Percentiles rank a stretch among this genome's conserved stretches.
Evolutionary conservation across 2,888 invertebrate genomes (phyloP).

Genomic region (Amphipoea lucens): DNA sequence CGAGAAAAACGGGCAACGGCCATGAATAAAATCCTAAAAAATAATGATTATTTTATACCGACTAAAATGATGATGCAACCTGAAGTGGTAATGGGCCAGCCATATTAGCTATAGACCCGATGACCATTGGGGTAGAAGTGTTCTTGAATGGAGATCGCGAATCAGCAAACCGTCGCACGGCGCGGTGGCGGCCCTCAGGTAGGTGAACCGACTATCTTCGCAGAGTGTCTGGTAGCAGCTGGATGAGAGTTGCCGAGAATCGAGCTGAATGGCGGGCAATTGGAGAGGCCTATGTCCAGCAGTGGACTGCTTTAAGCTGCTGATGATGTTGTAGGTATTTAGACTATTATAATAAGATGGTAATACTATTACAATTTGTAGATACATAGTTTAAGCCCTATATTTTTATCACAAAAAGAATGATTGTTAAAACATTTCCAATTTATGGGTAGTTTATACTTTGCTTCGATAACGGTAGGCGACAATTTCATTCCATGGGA

Average conservation of each 20-base stretch:
- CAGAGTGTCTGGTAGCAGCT: too few species aligned
- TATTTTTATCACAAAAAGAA: not conserved
- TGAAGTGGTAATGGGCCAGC: not conserved
- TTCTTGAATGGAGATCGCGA: too few species aligned
- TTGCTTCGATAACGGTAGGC: not conserved
- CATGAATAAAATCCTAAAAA: constrained; percentile 67
- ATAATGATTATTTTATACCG: not conserved
- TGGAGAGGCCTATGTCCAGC: not conserved
- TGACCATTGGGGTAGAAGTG: too few species aligned
- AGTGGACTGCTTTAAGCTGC: too few species aligned
- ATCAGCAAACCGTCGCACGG: too few species aligned
- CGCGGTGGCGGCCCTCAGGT: too few species aligned
- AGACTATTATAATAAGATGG: not conserved
- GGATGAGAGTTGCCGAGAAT: not conserved
- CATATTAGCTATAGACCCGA: not conserved
- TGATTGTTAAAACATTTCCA: not conserved
- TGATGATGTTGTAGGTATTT: not conserved
- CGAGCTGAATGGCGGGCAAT: not conserved
- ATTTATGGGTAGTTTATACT: not conserved
- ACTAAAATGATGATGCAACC: not conserved
- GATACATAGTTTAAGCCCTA: not conserved
- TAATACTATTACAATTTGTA: not conserved
- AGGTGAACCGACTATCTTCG: too few species aligned
- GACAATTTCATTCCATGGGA: not conserved
- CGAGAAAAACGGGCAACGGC: constrained; percentile 62